A percentile compares a stretch with the other conserved stretches of the same genome.
phyloP scores from a whole-genome alignment of 2,797 vertebrate species.

The Cossypha caffra region DNA sequence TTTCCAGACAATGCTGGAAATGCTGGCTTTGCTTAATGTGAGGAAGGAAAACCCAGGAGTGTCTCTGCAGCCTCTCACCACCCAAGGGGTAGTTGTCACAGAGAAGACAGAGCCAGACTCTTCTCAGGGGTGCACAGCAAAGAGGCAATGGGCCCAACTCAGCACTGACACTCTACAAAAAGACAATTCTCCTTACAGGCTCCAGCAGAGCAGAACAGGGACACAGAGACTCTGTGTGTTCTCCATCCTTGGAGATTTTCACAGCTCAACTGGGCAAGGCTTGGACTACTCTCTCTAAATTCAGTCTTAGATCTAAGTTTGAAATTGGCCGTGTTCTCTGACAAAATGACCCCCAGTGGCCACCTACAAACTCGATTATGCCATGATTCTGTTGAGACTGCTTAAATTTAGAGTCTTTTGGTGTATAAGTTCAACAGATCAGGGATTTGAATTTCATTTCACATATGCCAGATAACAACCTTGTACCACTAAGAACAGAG shows the following conservation, averaged over 20 bases:
- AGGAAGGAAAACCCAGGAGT: not conserved
- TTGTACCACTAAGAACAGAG: not conserved
- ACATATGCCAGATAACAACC: not conserved
- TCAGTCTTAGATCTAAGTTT: not conserved
- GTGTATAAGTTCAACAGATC: not conserved
- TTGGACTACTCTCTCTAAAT: not conserved
- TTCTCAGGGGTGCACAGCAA: not conserved
- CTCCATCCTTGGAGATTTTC: not conserved
- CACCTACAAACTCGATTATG: not conserved
- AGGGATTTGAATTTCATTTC: constrained; percentile 36
- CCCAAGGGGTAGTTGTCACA: not conserved
- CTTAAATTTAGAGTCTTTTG: not conserved
- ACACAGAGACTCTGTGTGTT: not conserved
- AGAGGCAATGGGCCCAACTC: not conserved
- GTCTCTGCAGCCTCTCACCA: not conserved
- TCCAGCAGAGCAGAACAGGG: not conserved
- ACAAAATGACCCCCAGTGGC: not conserved
- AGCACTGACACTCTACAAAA: fast-evolving
- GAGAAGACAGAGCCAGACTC: not conserved
- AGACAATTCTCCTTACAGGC: fast-evolving
- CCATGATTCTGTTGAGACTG: not conserved
- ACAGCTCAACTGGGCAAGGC: not conserved
- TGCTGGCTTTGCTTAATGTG: not conserved
- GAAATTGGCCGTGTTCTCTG: fast-evolving
- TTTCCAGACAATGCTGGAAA: not conserved